These are phyloP conservation scores for Chromoteleia sp. DNA, from an alignment of 2,888 invertebrate species.

Conservation along the genomic window DNA sequence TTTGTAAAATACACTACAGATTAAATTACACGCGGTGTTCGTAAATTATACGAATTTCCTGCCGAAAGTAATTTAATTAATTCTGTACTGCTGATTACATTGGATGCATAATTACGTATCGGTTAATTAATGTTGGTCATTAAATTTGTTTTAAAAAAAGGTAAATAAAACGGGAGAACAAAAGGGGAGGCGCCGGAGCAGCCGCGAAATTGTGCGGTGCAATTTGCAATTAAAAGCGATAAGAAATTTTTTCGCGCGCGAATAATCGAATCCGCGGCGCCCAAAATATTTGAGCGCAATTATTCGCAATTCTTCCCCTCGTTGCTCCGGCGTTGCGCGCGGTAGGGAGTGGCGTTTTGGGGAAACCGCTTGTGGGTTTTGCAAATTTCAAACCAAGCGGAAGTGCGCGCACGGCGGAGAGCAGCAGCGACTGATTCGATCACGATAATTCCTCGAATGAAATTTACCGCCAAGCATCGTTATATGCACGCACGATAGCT, in stretches of 20 bases:
- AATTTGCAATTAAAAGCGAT: conserved; percentile 53
- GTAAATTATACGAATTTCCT: conserved; percentile 69
- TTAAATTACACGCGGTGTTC: conserved; percentile 67
- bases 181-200: background rate
- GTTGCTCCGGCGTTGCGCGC: conserved; percentile 35
- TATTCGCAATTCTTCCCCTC: conserved; percentile 66
- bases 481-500: conserved; percentile 70
- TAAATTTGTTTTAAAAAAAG: conserved; percentile 40
- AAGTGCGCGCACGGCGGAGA: conserved; percentile 76
- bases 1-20: conserved; percentile 61
- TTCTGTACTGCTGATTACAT: conserved; percentile 66
- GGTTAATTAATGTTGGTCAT: conserved; percentile 66
- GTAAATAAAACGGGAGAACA: conserved; percentile 2
- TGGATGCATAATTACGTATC: conserved; percentile 64
- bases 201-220: conserved; percentile 21
- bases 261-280: conserved; percentile 52
- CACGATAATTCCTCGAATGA: conserved; percentile 84
- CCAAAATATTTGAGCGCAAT: conserved; percentile 59
- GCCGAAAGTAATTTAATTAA: conserved; percentile 70
- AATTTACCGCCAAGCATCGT: conserved; percentile 82
- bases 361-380: conserved; percentile 71
- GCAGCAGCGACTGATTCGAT: conserved; percentile 82
- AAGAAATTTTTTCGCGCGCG: conserved; percentile 51
- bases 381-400: conserved; percentile 74
- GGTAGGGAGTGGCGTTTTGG: conserved; percentile 52